Percentiles rank a stretch among this genome's conserved stretches.
Conservation (phyloP, 2,888 invertebrate genomes). For the Tetrapedia diversipes region DNA sequence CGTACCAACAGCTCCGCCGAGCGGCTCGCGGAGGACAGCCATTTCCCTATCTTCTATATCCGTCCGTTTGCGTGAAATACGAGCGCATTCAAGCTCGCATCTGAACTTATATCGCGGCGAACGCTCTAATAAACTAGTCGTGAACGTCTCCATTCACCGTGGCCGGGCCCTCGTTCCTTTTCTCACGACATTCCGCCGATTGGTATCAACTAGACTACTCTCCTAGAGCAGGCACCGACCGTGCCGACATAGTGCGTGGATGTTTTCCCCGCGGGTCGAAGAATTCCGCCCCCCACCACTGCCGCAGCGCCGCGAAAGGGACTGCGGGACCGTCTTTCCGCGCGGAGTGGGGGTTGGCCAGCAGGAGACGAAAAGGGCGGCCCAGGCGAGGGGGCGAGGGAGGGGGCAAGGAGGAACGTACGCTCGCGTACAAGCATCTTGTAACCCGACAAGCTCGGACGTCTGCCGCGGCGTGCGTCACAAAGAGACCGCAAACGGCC, state of each 20-base stretch:
- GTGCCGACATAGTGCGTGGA: constrained; percentile 40
- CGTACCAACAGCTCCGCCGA: neutral
- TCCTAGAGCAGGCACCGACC: constrained; percentile 24
- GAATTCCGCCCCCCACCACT: constrained; percentile 56
- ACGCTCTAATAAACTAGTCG: constrained; percentile 50
- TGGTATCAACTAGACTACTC: constrained; percentile 52
- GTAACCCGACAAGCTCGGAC: constrained; percentile 70
- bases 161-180: constrained; percentile 36
- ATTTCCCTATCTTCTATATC: constrained; percentile 28
- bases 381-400: constrained; percentile 9
- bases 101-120: constrained; percentile 8
- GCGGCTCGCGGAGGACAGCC: neutral
- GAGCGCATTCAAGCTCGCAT: constrained; percentile 17
- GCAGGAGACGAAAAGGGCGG: constrained; percentile 33
- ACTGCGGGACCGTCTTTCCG: constrained; percentile 41
- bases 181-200: constrained; percentile 52
- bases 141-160: constrained; percentile 52
- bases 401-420: constrained; percentile 57
- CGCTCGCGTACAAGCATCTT: constrained; percentile 69
- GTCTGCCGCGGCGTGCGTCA: constrained; percentile 71
- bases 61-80: constrained; percentile 25
- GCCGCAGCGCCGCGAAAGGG: constrained; percentile 53
- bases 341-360: too few relatives aligned
- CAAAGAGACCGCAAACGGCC: constrained; percentile 74
- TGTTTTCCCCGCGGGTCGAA: constrained; percentile 54